Evolutionary conservation across 2,888 invertebrate genomes (phyloP).

Genomic region (Autographa gamma): DNA sequence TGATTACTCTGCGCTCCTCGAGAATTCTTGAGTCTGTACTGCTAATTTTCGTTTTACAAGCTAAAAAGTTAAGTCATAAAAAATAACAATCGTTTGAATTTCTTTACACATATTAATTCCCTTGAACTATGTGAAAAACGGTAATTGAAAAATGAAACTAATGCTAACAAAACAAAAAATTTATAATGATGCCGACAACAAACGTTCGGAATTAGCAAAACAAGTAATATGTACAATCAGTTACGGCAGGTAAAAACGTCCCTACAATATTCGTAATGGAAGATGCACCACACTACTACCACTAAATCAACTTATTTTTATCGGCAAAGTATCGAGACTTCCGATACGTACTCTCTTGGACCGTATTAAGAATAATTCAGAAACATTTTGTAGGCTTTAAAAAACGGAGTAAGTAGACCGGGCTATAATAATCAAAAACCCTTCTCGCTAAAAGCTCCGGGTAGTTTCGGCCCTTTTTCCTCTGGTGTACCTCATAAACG

Average conservation of each 20-base stretch:
- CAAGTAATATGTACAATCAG: too few species aligned
- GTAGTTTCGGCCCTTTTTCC: constrained; percentile 69
- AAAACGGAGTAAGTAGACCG: constrained; percentile 64
- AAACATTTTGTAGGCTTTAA: constrained; percentile 49
- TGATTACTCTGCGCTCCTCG: neutral
- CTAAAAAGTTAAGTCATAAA: neutral
- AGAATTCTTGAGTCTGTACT: neutral
- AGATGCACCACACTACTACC: neutral
- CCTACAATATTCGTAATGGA: neutral
- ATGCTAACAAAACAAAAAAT: too few species aligned
- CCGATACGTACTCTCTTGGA: constrained; percentile 19
- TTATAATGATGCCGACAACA: too few species aligned
- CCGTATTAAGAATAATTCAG: constrained; percentile 46
- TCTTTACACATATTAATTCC: too few species aligned
- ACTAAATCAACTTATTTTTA: constrained; percentile 19
- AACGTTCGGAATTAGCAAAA: too few species aligned
- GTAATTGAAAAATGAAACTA: too few species aligned
- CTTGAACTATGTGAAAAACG: too few species aligned
- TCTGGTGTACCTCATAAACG: constrained; percentile 68
- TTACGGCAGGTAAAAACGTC: neutral
- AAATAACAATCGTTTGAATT: too few species aligned
- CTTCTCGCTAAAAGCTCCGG: constrained; percentile 71
- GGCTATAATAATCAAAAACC: constrained; percentile 68
- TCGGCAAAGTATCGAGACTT: neutral
- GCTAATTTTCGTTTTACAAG: neutral